These are phyloP conservation scores for Typhlomys cinereus DNA, from an alignment of 2,113 vertebrate genomes.

Conservation along the genomic window DNA sequence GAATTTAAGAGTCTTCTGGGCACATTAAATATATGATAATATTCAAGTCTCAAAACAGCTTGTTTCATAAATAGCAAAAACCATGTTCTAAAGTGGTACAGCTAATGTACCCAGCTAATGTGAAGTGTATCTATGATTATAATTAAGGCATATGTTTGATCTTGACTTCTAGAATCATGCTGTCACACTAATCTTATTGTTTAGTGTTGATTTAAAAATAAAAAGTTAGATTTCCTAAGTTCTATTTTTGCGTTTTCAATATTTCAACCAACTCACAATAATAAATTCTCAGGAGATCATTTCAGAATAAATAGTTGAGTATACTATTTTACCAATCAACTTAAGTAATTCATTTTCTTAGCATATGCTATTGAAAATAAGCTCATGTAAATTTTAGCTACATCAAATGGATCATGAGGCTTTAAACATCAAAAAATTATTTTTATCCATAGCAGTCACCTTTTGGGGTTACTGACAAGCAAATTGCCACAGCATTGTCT, in stretches of 20 bases:
- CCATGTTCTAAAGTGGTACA: neutral
- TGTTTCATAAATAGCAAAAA: slow-evolving; percentile 29
- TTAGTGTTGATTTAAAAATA: neutral
- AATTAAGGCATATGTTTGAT: neutral
- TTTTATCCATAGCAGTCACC: neutral
- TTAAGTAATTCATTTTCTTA: slow-evolving; percentile 13
- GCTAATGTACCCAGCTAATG: neutral
- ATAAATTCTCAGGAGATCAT: neutral
- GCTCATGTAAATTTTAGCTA: neutral
- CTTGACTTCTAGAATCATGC: neutral
- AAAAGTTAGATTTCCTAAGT: neutral
- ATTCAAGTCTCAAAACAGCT: neutral
- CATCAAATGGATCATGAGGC: neutral
- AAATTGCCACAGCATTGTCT: neutral
- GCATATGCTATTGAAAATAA: neutral
- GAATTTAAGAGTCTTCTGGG: neutral
- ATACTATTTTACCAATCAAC: neutral
- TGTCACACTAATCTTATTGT: neutral
- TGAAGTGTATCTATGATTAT: neutral
- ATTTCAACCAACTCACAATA: neutral
- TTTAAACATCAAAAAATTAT: neutral
- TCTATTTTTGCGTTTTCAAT: neutral
- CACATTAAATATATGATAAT: neutral
- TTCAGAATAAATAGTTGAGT: neutral
- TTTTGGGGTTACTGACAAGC: neutral